Evolutionary conservation across 2,888 invertebrate species (phyloP).

Genomic region (Panzeria rudis): DNA sequence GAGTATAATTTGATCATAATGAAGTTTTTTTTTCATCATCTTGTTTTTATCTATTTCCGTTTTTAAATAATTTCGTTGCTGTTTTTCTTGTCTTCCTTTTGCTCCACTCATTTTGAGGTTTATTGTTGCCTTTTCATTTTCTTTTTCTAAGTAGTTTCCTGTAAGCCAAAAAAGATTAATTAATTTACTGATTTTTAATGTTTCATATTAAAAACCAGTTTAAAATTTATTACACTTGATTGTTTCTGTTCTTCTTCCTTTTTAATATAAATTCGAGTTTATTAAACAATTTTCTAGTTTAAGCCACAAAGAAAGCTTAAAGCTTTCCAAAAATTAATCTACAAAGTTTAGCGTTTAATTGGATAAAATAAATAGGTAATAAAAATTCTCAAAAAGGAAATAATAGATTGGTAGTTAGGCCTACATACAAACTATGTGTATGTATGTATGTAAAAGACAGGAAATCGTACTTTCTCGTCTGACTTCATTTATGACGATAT

Average conservation of each 20-base stretch:
- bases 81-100: conserved; percentile 10
- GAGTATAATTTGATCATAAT: conserved; percentile 46
- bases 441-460: no score
- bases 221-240: conserved; percentile 7
- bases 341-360: no score
- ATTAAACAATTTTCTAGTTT: no score
- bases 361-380: no score
- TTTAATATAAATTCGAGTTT: background rate
- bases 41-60: conserved; percentile 72
- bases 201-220: conserved; percentile 33
- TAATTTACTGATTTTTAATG: background rate
- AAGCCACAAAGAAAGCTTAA: background rate
- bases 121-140: conserved; percentile 10
- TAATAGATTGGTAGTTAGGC: no score
- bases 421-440: no score
- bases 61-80: conserved; percentile 59
- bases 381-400: no score
- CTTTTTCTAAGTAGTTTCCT: conserved; percentile 53
- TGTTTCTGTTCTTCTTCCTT: background rate
- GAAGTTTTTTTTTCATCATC: conserved; percentile 58
- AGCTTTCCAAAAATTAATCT: background rate
- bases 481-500: no score
- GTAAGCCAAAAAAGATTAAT: conserved; percentile 47
- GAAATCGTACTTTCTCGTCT: no score
- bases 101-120: conserved; percentile 42